Evolutionary conservation across 2,888 invertebrate species (phyloP).

Genomic region (Tiphia femorata): DNA sequence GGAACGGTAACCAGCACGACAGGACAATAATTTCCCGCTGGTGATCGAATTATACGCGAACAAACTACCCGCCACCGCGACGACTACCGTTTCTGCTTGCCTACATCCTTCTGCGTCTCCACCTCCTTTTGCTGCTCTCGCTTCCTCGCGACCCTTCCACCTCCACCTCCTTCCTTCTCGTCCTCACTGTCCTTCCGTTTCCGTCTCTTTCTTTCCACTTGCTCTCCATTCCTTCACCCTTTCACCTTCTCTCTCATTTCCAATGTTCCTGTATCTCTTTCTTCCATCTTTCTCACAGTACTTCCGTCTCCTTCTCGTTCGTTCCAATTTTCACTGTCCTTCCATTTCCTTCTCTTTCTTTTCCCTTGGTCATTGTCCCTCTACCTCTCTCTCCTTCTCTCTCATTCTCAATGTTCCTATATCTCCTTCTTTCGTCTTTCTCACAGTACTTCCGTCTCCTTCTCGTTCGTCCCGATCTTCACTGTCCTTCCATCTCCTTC

Average conservation of each 20-base stretch:
- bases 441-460: neutral
- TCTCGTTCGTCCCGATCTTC: neutral
- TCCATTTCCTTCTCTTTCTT: conserved; percentile 3
- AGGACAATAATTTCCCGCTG: conserved; percentile 35
- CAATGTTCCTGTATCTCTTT: no score
- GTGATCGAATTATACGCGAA: conserved; percentile 44
- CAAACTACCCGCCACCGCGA: conserved; percentile 31
- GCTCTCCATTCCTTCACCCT: neutral
- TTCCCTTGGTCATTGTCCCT: neutral
- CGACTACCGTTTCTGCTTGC: conserved; percentile 21
- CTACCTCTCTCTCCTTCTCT: conserved; percentile 10
- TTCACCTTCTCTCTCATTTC: neutral
- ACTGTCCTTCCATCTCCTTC: neutral
- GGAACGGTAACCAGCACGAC: no score
- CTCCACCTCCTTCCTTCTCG: conserved; percentile 7
- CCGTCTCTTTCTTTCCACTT: neutral
- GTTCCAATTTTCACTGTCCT: neutral
- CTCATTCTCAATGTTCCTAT: no score
- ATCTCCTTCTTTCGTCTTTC: no score
- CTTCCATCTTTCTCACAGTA: neutral
- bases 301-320: neutral
- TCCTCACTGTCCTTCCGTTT: neutral
- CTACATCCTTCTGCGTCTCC: conserved; percentile 5
- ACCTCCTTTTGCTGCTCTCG: neutral
- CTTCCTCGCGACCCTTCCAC: no score